Evolutionary conservation across 1,140 invertebrate genomes (phyloP).

Genomic region (Aethina tumida): DNA sequence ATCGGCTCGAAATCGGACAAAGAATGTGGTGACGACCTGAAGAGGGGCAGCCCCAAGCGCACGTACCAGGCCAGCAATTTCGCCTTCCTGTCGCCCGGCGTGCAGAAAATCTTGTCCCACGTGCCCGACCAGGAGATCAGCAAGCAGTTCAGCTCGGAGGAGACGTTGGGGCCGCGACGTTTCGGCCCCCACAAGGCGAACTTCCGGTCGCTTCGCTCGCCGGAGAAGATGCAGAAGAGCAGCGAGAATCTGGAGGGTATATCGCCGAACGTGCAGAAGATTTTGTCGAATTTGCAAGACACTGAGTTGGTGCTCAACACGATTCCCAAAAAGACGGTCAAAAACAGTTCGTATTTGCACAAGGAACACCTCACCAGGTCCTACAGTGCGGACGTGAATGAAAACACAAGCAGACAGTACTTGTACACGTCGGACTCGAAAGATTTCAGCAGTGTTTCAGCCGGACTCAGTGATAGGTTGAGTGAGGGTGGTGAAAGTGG

Average conservation of each 20-base stretch:
- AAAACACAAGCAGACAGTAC: slow-evolving; percentile 5
- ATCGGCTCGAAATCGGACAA: slow-evolving; percentile 18
- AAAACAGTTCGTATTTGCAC: slow-evolving; percentile 26
- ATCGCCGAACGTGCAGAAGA: slow-evolving; percentile 47
- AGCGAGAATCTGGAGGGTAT: slow-evolving; percentile 31
- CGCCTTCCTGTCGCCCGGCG: slow-evolving; percentile 44
- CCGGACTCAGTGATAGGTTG: slow-evolving; percentile 5
- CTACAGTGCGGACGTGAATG: background rate
- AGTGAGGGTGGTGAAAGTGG: slow-evolving; percentile 4
- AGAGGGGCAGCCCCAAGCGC: slow-evolving; percentile 20
- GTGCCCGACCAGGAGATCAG: slow-evolving; percentile 38
- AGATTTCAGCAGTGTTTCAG: background rate
- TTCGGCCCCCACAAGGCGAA: slow-evolving; percentile 32
- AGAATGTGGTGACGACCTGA: slow-evolving; percentile 9
- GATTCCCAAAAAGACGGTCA: slow-evolving; percentile 10
- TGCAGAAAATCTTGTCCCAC: slow-evolving; percentile 46
- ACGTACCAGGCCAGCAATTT: slow-evolving; percentile 34
- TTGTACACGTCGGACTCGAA: background rate
- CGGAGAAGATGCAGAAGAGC: slow-evolving; percentile 25
- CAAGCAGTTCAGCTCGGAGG: slow-evolving; percentile 39
- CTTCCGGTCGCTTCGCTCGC: slow-evolving; percentile 39
- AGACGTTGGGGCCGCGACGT: slow-evolving; percentile 30
- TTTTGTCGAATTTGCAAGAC: slow-evolving; percentile 45
- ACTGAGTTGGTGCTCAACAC: slow-evolving; percentile 31
- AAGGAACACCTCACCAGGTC: background rate